Percentiles rank a stretch among this genome's conserved stretches.
phyloP scores from a whole-genome alignment of 2,797 vertebrate species.

The Rallus crepitans region DNA sequence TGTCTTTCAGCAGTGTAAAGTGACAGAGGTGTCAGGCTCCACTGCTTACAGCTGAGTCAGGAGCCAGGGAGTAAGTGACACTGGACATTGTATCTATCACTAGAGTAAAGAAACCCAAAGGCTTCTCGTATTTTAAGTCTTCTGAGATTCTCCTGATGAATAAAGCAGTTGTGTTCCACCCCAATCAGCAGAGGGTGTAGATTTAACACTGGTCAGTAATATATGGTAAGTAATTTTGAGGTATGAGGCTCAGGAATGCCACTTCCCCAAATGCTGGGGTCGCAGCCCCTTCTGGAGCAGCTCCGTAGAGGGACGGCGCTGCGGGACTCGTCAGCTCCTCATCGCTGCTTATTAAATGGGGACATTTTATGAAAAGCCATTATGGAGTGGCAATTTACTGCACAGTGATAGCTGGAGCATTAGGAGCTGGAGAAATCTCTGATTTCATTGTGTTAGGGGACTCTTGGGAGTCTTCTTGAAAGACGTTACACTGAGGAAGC shows the following conservation, averaged over 20 bases:
- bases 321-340: not conserved
- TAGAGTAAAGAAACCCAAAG: not conserved
- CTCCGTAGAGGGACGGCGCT: not conserved
- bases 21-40: not conserved
- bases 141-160: not conserved
- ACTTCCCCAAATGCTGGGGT: not conserved
- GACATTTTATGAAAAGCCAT: constrained; percentile 7
- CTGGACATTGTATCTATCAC: not conserved
- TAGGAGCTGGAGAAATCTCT: constrained; percentile 7
- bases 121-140: not conserved
- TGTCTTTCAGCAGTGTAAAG: not conserved
- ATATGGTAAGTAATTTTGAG: not conserved
- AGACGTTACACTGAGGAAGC: not conserved
- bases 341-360: not conserved
- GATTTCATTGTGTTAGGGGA: not conserved
- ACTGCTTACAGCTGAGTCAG: accelerated
- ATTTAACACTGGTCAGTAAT: not conserved
- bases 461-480: not conserved
- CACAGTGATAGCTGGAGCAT: not conserved
- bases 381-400: not conserved
- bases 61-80: not conserved
- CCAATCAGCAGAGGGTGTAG: not conserved
- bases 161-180: not conserved
- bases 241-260: not conserved
- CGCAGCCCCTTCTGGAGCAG: not conserved